Evolutionary conservation across 1,140 invertebrate genomes (phyloP).

Genomic region (Drosophila obscura): DNA sequence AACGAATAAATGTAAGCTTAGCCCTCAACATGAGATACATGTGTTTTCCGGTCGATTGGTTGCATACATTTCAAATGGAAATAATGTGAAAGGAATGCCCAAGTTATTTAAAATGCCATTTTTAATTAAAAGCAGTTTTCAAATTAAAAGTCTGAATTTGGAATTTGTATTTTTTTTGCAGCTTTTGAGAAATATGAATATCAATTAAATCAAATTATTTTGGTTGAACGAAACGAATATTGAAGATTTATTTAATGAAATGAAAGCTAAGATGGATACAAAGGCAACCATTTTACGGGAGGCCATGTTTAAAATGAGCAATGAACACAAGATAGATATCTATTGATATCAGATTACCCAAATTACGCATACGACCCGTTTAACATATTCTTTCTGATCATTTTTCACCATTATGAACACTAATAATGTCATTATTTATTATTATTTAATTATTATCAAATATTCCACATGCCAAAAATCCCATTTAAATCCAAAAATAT

Average conservation of each 20-base stretch:
- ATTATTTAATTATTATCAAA: too few relatives aligned
- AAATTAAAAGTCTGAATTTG: neutral
- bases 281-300: too few relatives aligned
- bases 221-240: too few relatives aligned
- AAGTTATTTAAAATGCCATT: conserved; percentile 19
- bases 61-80: conserved; percentile 24
- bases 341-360: neutral
- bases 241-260: too few relatives aligned
- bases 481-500: too few relatives aligned
- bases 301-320: neutral
- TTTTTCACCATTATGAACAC: neutral
- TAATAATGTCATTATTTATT: too few relatives aligned
- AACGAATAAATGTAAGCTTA: conserved; percentile 3
- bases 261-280: too few relatives aligned
- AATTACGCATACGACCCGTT: conserved; percentile 29
- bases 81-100: conserved; percentile 13
- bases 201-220: too few relatives aligned
- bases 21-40: conserved; percentile 29
- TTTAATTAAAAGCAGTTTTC: conserved; percentile 7
- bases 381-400: neutral
- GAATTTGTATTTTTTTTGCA: too few relatives aligned
- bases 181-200: too few relatives aligned
- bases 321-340: too few relatives aligned
- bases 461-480: too few relatives aligned
- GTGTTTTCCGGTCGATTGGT: conserved; percentile 38